These are phyloP conservation scores for Leptobrachium leishanense DNA, from an alignment of 2,113 vertebrate genomes.

Conservation along the genomic window DNA sequence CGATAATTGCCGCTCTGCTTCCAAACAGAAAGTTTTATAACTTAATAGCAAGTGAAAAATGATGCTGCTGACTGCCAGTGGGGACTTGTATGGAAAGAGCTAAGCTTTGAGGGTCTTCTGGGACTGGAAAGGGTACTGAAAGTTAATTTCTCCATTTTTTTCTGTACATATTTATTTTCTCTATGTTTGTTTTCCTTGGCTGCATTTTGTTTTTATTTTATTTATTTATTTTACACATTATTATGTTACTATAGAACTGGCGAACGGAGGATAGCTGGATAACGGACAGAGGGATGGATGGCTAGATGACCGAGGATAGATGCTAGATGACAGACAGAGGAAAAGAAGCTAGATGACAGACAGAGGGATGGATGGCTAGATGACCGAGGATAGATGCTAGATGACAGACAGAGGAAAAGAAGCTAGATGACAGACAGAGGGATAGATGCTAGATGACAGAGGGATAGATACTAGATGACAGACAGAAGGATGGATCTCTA, in stretches of 20 bases:
- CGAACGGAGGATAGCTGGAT: no score
- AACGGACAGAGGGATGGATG: no score
- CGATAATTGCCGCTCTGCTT: conserved; percentile 70
- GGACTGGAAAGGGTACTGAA: conserved; percentile 6
- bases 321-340: no score
- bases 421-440: no score
- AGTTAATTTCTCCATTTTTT: conserved; percentile 19
- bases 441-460: no score
- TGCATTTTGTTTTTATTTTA: background rate
- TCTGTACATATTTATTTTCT: background rate
- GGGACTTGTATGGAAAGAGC: conserved; percentile 2
- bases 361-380: no score
- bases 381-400: no score
- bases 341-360: no score
- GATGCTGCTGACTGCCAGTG: conserved; percentile 13
- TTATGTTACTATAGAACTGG: background rate
- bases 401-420: no score
- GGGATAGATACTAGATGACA: no score
- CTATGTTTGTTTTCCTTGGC: background rate
- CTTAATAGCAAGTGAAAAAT: conserved; percentile 36
- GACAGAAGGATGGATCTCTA: no score
- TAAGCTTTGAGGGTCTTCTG: conserved; percentile 18
- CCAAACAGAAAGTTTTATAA: conserved; percentile 54
- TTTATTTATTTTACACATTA: background rate
- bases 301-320: no score